phyloP scores from a whole-genome alignment of 1,140 invertebrate species.

The Pemphigus obesinymphae region DNA sequence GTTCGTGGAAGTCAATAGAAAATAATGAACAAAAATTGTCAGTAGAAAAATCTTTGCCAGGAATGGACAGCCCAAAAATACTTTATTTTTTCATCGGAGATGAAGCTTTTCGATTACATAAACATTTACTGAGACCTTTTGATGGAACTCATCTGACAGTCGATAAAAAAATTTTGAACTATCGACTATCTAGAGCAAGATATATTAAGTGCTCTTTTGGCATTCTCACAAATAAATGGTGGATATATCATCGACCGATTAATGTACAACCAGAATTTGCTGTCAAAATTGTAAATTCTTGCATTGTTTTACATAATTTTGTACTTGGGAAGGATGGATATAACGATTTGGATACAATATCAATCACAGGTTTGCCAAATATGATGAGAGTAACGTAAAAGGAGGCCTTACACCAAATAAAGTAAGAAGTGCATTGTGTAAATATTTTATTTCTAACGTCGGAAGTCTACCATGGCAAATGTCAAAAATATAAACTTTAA shows the following conservation, averaged over 20 bases:
- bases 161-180: conserved; percentile 50
- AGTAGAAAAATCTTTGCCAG: neutral
- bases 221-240: conserved; percentile 9
- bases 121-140: conserved; percentile 49
- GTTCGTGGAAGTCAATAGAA: conserved; percentile 42
- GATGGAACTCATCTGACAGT: conserved; percentile 30
- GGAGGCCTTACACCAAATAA: conserved; percentile 13
- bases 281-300: conserved; percentile 45
- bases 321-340: neutral
- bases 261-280: conserved; percentile 46
- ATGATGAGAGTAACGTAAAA: neutral
- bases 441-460: conserved; percentile 6
- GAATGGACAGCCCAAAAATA: neutral
- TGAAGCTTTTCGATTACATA: conserved; percentile 51
- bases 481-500: conserved; percentile 14
- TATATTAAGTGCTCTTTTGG: conserved; percentile 9
- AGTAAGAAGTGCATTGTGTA: conserved; percentile 20
- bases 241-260: conserved; percentile 30
- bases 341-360: conserved; percentile 32
- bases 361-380: conserved; percentile 12
- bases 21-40: conserved; percentile 23
- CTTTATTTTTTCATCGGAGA: conserved; percentile 48
- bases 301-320: conserved; percentile 11
- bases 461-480: conserved; percentile 17
- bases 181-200: conserved; percentile 43